A percentile compares a stretch with the other conserved stretches of the same genome.
Evolutionary conservation across 1,140 invertebrate genomes (phyloP).

Genomic region (Patella vulgata): DNA sequence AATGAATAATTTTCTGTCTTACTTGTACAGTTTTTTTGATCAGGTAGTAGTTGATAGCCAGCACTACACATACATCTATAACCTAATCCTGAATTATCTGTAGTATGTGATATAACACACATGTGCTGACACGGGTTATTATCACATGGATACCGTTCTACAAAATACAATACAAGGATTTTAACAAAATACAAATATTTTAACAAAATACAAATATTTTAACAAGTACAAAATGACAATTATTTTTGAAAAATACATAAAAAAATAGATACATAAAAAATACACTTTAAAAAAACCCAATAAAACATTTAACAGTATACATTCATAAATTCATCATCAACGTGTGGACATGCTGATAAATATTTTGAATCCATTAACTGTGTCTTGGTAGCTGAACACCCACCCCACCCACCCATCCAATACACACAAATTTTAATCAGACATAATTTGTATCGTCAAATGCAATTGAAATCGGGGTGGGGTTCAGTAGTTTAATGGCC

Average conservation of each 20-base stretch:
- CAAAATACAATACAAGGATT: not conserved
- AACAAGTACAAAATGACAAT: conserved; percentile 3
- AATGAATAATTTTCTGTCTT: no score
- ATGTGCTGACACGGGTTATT: conserved; percentile 95
- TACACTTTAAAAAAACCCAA: not conserved
- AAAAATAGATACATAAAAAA: not conserved
- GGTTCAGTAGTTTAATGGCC: no score
- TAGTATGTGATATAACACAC: conserved; percentile 88
- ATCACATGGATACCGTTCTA: conserved; percentile 83
- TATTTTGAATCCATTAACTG: no score
- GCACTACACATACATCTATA: conserved; percentile 95
- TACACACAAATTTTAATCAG: no score
- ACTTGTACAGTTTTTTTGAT: conserved; percentile 85
- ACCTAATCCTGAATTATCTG: conserved; percentile 81
- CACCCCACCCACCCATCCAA: no score
- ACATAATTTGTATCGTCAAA: no score
- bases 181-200: not conserved
- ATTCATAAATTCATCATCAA: no score
- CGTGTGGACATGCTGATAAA: no score
- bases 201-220: not conserved
- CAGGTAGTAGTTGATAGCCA: conserved; percentile 81
- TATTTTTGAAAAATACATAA: not conserved
- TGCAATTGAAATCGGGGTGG: no score
- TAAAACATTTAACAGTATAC: not conserved
- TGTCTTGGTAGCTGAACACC: no score